Conservation (phyloP, 2,888 invertebrate species). For the Drosophila sordidapex region DNA sequence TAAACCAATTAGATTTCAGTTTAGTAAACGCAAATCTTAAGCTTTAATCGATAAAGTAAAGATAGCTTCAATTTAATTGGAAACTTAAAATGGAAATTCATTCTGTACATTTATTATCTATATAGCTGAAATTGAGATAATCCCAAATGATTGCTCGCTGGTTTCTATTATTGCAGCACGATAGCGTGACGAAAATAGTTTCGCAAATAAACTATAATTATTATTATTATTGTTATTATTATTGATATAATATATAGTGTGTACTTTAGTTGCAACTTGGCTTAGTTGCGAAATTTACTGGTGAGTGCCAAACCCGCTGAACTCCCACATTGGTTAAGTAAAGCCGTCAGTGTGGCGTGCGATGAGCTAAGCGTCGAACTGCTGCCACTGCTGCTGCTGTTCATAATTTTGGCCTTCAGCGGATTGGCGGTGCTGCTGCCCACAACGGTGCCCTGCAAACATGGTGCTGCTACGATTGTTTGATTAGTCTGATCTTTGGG, state of each 20-base stretch:
- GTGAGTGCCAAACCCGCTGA: slow-evolving; percentile 14
- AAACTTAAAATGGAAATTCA: slow-evolving; percentile 4
- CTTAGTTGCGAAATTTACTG: slow-evolving; percentile 54
- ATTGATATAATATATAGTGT: slow-evolving; percentile 9
- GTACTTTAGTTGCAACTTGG: background rate
- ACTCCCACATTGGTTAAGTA: slow-evolving; percentile 77
- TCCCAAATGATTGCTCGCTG: slow-evolving; percentile 22
- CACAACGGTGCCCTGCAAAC: slow-evolving; percentile 65
- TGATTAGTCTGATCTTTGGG: slow-evolving; percentile 54
- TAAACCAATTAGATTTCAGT: background rate
- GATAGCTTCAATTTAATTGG: slow-evolving; percentile 2
- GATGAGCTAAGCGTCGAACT: slow-evolving; percentile 83
- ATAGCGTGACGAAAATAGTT: slow-evolving; percentile 27
- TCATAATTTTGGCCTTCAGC: slow-evolving; percentile 58
- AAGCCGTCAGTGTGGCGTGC: slow-evolving; percentile 84
- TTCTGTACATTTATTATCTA: slow-evolving; percentile 29
- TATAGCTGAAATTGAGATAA: slow-evolving; percentile 5
- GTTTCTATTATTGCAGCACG: slow-evolving; percentile 23
- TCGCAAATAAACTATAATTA: slow-evolving; percentile 20
- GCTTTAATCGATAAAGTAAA: slow-evolving; percentile 10
- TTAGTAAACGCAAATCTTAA: background rate
- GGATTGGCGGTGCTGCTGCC: slow-evolving; percentile 66
- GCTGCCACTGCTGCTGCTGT: slow-evolving; percentile 72
- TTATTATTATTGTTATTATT: slow-evolving; percentile 19
- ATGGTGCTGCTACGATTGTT: slow-evolving; percentile 50